Base-by-base conservation (phyloP, 2,113 vertebrate genomes). In the Eclectus roratus region DNA sequence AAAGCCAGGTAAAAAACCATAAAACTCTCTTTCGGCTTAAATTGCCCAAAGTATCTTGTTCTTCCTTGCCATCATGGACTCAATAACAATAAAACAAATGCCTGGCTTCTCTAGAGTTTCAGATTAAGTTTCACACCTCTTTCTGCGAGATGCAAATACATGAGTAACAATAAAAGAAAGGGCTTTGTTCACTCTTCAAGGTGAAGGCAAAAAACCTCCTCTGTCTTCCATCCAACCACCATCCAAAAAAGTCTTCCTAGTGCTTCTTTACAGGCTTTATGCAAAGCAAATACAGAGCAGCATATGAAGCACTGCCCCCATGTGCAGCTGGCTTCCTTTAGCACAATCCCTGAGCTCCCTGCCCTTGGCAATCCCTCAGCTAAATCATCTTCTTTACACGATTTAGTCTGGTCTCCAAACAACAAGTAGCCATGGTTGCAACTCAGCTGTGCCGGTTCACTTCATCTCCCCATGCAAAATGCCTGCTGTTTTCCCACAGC, bases 281-380 rank as follows among this genome's bases (percentile, higher is more conserved):
- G 66, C 79, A 94, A 93, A 94, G 60, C 46, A 53, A 92, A 47
- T 47, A 3, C 1, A 64, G 63, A 77, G 50, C 43, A 66, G 74
- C 0, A 0, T 23, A 37, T 16, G 65, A 87, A 86, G 52, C 56
- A 28, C 6, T 55, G 65, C 31, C 31, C 21, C n/a, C 0, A 1
- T 0, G 0, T 27, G 65, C 72, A 94, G 50, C 33, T 73, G 77
- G 68, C 43, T 43, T 81, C 69, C 84, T n/a, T 78, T 3, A 53
- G 71, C 44, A 72, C 13, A 5, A 9, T 37, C 60, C 69, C 68
- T 65, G 58, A 65, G 49, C 29, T 80, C 46, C 37, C 47, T 71
- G 65, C 17, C 47, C 76, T 70, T 60, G 76, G 41, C 39, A 77
- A 49, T 63, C 37, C 56, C n/a, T 68, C 72, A 58, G 66, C 18